Conservation (phyloP, 1,140 invertebrate genomes). For the Diorhabda elongata region DNA sequence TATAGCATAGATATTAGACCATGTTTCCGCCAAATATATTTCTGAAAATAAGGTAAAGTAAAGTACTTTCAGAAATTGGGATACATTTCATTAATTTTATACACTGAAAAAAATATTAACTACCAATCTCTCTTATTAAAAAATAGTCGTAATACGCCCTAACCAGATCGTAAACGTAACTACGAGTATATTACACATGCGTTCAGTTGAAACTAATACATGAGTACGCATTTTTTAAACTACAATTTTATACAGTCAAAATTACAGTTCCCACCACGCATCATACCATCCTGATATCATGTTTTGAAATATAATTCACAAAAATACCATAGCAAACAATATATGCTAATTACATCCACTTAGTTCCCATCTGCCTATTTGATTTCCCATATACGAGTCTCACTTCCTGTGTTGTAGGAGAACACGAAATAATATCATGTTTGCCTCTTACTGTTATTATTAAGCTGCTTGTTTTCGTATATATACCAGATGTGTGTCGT, state of each 20-base stretch:
- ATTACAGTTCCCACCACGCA: neutral
- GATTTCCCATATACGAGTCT: constrained; percentile 7
- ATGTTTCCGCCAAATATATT: no score
- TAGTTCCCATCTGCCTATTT: constrained; percentile 13
- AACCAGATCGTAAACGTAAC: no score
- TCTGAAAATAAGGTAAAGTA: no score
- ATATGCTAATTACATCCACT: constrained; percentile 4
- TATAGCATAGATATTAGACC: no score
- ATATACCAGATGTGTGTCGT: neutral
- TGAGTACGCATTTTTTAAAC: neutral
- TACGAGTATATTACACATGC: neutral
- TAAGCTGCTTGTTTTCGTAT: neutral
- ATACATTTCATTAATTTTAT: no score
- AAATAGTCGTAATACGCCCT: no score
- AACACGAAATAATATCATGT: constrained; percentile 7
- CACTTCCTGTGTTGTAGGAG: constrained; percentile 15
- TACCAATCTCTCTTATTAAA: no score
- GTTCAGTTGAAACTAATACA: neutral
- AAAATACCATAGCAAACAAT: constrained; percentile 1
- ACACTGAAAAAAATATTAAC: no score
- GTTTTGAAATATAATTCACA: neutral
- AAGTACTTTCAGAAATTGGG: no score
- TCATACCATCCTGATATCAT: constrained; percentile 2
- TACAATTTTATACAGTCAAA: neutral
- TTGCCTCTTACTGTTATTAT: neutral